Evolutionary conservation across 2,888 invertebrate species (phyloP).

Genomic region (Apamea monoglypha): DNA sequence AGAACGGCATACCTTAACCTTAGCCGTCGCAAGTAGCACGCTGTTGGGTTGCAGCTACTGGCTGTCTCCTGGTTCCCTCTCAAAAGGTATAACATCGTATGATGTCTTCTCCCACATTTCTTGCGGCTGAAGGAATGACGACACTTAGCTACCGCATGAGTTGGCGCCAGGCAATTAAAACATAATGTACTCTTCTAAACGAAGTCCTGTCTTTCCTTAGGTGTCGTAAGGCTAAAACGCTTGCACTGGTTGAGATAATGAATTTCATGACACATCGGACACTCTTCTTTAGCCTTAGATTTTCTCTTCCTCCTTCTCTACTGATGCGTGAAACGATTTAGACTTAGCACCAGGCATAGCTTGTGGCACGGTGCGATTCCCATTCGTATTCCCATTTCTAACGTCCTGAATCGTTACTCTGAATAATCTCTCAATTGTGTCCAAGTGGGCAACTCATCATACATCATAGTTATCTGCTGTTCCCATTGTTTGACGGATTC

Average conservation of each 20-base stretch:
- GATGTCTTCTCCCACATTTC: not conserved
- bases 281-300: not conserved
- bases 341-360: too few species aligned
- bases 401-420: too few species aligned
- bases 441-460: too few species aligned
- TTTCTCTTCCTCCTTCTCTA: too few species aligned
- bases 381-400: too few species aligned
- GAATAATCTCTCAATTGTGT: too few species aligned
- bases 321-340: too few species aligned
- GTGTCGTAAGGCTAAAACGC: not conserved
- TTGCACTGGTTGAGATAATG: not conserved
- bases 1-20: not conserved
- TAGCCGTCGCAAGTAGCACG: conserved; percentile 21
- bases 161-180: conserved; percentile 1
- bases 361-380: too few species aligned
- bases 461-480: too few species aligned
- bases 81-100: not conserved
- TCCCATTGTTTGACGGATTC: too few species aligned
- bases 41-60: conserved; percentile 1
- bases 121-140: not conserved
- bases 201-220: conserved; percentile 10
- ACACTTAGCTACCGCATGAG: too few species aligned
- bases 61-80: not conserved
- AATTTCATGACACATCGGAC: not conserved
- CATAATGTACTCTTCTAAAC: conserved; percentile 6